Conservation (phyloP, 2,797 vertebrate species). For the Zonotrichia albicollis region DNA sequence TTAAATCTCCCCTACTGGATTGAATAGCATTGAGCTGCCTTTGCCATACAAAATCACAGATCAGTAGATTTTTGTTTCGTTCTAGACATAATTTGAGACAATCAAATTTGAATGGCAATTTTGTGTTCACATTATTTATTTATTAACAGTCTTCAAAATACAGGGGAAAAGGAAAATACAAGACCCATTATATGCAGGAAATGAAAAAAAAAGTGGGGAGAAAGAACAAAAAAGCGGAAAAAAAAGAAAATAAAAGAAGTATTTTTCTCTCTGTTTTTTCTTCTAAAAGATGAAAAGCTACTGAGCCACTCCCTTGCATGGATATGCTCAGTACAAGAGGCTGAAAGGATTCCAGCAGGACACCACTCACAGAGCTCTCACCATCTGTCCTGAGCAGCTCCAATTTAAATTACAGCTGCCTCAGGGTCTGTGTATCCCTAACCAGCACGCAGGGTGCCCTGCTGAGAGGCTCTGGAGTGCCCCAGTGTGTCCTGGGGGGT, state of each 20-base stretch:
- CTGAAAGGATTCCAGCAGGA: slow-evolving; percentile 34
- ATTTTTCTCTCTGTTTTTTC: background rate
- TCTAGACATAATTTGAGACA: slow-evolving; percentile 71
- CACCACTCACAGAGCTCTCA: background rate
- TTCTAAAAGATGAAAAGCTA: background rate
- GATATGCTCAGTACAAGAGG: background rate
- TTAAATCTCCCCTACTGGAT: slow-evolving; percentile 52
- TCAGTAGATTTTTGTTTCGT: slow-evolving; percentile 70
- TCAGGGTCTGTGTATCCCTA: background rate
- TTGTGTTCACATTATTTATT: slow-evolving; percentile 75
- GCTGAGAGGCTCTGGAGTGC: background rate
- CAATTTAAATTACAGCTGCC: background rate
- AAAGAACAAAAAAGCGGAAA: background rate
- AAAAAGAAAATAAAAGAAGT: background rate
- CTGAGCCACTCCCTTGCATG: background rate
- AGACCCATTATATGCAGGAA: slow-evolving; percentile 9
- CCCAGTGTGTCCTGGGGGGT: accelerated
- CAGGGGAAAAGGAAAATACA: slow-evolving; percentile 39
- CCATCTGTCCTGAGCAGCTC: background rate
- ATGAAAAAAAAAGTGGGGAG: background rate
- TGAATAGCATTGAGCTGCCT: slow-evolving; percentile 67
- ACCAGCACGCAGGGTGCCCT: background rate
- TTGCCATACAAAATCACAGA: slow-evolving; percentile 64
- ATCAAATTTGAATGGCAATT: slow-evolving; percentile 75
- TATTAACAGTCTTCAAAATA: slow-evolving; percentile 69